phyloP scores from a whole-genome alignment of 1,140 invertebrate genomes.

The Trachymyrmex cornetzi region DNA sequence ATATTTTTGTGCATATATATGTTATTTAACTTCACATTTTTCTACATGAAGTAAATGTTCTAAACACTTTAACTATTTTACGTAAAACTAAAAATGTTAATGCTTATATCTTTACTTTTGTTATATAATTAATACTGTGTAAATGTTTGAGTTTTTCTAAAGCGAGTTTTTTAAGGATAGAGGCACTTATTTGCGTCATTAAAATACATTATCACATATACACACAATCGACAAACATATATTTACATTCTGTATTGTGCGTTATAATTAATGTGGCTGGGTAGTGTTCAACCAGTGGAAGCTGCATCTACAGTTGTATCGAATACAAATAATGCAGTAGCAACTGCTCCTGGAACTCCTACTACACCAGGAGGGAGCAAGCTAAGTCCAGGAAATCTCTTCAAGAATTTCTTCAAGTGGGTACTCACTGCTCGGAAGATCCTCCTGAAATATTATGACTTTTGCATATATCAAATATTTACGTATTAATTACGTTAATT shows the following conservation, averaged over 20 bases:
- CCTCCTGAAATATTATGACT: slow-evolving; percentile 72
- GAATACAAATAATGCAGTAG: slow-evolving; percentile 86
- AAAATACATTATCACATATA: slow-evolving; percentile 51
- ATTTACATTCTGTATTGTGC: slow-evolving; percentile 70
- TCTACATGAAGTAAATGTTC: background rate
- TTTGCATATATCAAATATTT: slow-evolving; percentile 70
- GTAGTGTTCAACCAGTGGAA: slow-evolving; percentile 84
- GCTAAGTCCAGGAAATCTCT: slow-evolving; percentile 94
- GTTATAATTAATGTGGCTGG: slow-evolving; percentile 80
- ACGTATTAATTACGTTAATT: slow-evolving; percentile 72
- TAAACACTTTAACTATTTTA: background rate
- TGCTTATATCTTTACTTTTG: background rate
- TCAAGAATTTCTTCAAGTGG: slow-evolving; percentile 98
- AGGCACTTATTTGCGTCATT: slow-evolving; percentile 44
- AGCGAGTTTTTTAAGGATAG: background rate
- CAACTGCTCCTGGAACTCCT: slow-evolving; percentile 87
- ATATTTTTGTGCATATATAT: background rate
- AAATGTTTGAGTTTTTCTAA: background rate
- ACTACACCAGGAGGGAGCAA: slow-evolving; percentile 90
- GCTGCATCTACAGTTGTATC: slow-evolving; percentile 82
- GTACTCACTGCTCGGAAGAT: slow-evolving; percentile 81
- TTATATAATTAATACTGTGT: slow-evolving; percentile 1
- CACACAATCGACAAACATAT: slow-evolving; percentile 56
- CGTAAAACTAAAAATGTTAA: background rate
- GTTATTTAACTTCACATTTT: background rate